Conservation (phyloP, 2,113 vertebrate genomes). For the Symphodus melops region DNA sequence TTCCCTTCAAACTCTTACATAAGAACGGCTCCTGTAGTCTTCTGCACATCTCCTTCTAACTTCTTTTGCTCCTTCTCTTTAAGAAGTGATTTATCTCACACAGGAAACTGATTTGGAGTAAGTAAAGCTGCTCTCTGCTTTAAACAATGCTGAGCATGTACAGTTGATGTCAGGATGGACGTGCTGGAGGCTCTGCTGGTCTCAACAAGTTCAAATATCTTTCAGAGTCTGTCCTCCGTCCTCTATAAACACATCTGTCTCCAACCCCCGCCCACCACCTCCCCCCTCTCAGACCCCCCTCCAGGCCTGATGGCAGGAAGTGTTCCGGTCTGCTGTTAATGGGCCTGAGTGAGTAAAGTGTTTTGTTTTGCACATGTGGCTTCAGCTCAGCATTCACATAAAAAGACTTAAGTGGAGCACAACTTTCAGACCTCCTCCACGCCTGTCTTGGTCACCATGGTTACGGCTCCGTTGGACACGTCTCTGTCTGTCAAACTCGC, state of each 20-base stretch:
- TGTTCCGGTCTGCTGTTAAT: conserved; percentile 39
- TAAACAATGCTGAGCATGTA: neutral
- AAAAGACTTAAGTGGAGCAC: neutral
- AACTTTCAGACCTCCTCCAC: too few relatives aligned
- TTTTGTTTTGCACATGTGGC: conserved; percentile 70
- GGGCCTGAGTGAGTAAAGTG: conserved; percentile 5
- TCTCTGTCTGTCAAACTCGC: neutral
- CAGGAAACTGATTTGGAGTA: neutral
- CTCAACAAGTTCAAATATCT: conserved; percentile 1
- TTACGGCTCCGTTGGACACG: neutral
- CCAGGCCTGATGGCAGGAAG: conserved; percentile 6
- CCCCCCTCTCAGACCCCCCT: conserved; percentile 4
- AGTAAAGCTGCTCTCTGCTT: neutral
- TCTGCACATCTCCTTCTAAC: neutral
- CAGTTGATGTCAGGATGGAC: conserved; percentile 2
- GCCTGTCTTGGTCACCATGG: neutral
- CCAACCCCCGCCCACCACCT: conserved; percentile 13
- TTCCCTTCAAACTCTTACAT: conserved; percentile 40
- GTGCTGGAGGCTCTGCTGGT: conserved; percentile 5
- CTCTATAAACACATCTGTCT: conserved; percentile 51
- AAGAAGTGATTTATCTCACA: neutral
- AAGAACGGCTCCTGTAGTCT: conserved; percentile 1
- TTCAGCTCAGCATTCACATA: neutral
- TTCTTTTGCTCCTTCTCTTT: neutral
- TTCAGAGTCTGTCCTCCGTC: neutral